Evolutionary conservation across 2,113 vertebrate genomes (phyloP).

Genomic region (Semicossyphus pulcher): DNA sequence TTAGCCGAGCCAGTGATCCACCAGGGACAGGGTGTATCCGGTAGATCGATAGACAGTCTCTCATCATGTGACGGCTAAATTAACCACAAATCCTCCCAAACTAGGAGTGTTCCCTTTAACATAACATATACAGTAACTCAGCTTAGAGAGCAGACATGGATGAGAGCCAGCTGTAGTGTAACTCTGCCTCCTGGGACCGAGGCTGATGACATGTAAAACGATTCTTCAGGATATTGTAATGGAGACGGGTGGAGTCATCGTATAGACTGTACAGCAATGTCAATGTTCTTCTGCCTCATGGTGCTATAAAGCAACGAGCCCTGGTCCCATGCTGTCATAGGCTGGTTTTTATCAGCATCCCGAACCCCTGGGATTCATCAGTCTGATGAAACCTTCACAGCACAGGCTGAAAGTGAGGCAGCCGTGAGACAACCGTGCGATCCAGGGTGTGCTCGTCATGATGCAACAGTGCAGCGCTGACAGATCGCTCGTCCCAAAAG

Average conservation of each 20-base stretch:
- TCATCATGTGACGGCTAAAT: background rate
- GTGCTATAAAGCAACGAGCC: background rate
- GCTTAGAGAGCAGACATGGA: constrained; percentile 2
- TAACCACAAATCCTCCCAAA: background rate
- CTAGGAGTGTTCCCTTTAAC: constrained; percentile 14
- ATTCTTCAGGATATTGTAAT: constrained; percentile 2
- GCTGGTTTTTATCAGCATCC: background rate
- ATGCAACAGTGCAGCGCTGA: constrained; percentile 23
- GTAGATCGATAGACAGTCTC: background rate
- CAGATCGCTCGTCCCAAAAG: constrained; percentile 1
- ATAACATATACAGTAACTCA: background rate
- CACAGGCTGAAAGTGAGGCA: constrained; percentile 16
- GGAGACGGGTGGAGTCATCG: constrained; percentile 30
- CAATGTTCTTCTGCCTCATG: background rate
- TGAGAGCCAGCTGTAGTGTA: constrained; percentile 6
- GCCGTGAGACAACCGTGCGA: too few relatives aligned
- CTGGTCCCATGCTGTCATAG: background rate
- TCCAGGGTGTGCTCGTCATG: constrained; percentile 18
- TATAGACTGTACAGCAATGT: background rate
- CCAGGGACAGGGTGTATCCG: background rate
- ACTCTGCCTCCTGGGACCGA: constrained; percentile 17
- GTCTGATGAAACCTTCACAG: constrained; percentile 44
- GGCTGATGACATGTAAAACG: background rate
- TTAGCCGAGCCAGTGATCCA: background rate
- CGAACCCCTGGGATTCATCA: constrained; percentile 12